Evolutionary conservation across 2,797 vertebrate species (phyloP), one percentile per base, ranked within the genome.

Genomic region (Cyclopterus lumpus): DNA sequence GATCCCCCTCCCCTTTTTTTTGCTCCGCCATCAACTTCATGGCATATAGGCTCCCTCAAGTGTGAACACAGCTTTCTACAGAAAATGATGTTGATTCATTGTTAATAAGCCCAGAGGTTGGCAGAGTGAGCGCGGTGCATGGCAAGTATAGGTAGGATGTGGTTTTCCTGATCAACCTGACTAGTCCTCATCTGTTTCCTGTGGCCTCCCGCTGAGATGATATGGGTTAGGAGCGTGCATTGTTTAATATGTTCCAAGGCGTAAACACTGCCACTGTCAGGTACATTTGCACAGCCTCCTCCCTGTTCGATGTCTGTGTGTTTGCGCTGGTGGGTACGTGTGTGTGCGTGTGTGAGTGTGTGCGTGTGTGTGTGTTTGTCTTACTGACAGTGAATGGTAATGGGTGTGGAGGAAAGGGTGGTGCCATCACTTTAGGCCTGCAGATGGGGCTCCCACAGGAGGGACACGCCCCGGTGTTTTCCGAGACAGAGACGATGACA

Each of bases 101-200:
- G 87, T 90, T 93, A 89, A 92, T 93, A 88, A 88, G 85, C 85
- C 80, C 81, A 72, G 81, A 84, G 83, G 85, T 88, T 85, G 85
- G 81, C 83, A 78, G 71, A 48, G 57, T 28, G 80, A 80, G 77
- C 82, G 11, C 34, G 2, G 60, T 53, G 77, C 80, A 53, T 73
- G 71, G 78, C 65, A 77, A 82, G 70, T 82, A 88, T 51, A 70
- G 84, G 75, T 81, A 82, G 90, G 81, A 86, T 89, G 74, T 65
- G 59, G 74, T 83, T 86, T 83, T 89, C 80, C 84, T 84, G 75
- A 93, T 94, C 88, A 88, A 81, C 86, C 80, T 89, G 91, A 91
- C 91, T 89, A 67, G 84, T 90, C 90, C 88, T 91, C 92, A 89
- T 93, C 90, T 92, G 92, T 89, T 93, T 91, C 91, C 90, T 90